phyloP scores from a whole-genome alignment of 2,888 invertebrate genomes.

The Tholera decimalis region DNA sequence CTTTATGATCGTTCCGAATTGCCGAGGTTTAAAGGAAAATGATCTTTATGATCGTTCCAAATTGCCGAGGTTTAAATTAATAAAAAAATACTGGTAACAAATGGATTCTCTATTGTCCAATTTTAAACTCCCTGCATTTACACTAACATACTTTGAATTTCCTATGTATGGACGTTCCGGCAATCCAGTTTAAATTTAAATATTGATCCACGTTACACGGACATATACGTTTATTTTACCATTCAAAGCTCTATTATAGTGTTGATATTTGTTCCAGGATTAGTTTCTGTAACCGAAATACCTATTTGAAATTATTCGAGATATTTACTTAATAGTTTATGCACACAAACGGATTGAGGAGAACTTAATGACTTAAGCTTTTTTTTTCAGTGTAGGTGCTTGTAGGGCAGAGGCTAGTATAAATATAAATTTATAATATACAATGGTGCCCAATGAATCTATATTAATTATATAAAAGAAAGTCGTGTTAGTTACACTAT shows the following conservation, averaged over 20 bases:
- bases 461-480: no score
- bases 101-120: constrained; percentile 51
- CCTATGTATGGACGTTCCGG: constrained; percentile 63
- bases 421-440: no score
- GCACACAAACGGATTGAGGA: no score
- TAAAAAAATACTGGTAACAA: constrained; percentile 54
- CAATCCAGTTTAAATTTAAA: constrained; percentile 71
- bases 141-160: constrained; percentile 49
- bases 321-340: neutral
- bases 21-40: constrained; percentile 50
- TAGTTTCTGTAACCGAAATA: neutral
- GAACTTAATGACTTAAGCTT: no score
- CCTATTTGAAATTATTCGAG: neutral
- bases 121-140: constrained; percentile 56
- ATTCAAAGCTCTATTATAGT: constrained; percentile 54
- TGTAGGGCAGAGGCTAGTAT: no score
- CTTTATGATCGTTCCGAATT: constrained; percentile 50
- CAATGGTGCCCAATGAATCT: no score
- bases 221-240: constrained; percentile 67
- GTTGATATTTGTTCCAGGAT: constrained; percentile 12
- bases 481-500: no score
- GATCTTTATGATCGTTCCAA: constrained; percentile 47
- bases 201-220: constrained; percentile 69
- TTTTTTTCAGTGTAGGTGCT: no score
- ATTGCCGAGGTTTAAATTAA: constrained; percentile 40